A percentile compares a stretch with the other conserved stretches of the same genome.
phyloP scores from a whole-genome alignment of 1,140 invertebrate species.

The Dendrolimus punctatus region DNA sequence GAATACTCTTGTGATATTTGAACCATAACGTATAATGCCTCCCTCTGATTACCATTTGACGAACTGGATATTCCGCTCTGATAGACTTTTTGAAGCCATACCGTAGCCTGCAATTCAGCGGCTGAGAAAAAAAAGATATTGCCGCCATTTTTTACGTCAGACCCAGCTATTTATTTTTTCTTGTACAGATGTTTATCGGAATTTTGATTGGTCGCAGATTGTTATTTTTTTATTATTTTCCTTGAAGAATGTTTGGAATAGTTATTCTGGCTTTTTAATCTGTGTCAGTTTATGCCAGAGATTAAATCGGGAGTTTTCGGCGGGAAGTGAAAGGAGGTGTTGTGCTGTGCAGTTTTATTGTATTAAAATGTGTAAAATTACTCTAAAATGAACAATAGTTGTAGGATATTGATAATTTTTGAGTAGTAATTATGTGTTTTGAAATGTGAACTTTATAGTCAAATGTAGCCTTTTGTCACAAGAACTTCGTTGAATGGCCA shows the following conservation, averaged over 20 bases:
- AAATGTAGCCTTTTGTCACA: no score
- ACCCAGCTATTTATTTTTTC: constrained; percentile 22
- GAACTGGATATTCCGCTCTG: constrained; percentile 58
- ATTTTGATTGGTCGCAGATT: constrained; percentile 15
- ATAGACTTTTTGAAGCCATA: constrained; percentile 51
- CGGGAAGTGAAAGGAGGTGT: no score
- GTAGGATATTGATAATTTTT: no score
- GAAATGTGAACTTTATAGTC: no score
- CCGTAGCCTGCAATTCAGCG: constrained; percentile 23
- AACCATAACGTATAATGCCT: constrained; percentile 60
- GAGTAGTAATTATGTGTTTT: no score
- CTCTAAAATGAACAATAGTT: no score
- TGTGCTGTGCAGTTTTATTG: no score
- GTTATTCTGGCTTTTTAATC: no score
- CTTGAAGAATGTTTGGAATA: neutral
- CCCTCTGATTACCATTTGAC: constrained; percentile 64
- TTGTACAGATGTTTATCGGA: constrained; percentile 11
- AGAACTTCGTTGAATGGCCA: no score
- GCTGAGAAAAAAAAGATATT: constrained; percentile 40
- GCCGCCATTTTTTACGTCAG: constrained; percentile 32
- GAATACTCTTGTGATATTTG: constrained; percentile 49
- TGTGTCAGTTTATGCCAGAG: no score
- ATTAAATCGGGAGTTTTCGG: no score
- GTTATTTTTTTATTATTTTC: constrained; percentile 1
- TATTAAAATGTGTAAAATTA: no score